phyloP scores from a whole-genome alignment of 2,888 invertebrate genomes.

The Corythucha ciliata region DNA sequence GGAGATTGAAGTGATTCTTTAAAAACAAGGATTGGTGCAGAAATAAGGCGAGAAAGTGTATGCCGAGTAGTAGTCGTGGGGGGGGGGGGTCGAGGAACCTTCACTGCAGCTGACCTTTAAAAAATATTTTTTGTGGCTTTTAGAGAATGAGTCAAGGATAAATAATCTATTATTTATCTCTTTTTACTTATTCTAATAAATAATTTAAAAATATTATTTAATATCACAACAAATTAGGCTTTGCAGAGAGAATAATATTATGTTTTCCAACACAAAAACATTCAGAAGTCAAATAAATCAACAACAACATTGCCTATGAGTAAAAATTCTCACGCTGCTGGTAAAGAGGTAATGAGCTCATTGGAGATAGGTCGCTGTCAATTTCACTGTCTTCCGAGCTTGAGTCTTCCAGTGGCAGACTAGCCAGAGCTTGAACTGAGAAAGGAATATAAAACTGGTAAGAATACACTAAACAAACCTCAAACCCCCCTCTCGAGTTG shows the following conservation, averaged over 20 bases:
- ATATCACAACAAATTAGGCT: too few relatives aligned
- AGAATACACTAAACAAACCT: background rate
- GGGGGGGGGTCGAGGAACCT: too few relatives aligned
- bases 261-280: background rate
- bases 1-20: too few relatives aligned
- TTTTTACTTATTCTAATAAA: background rate
- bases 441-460: conserved; percentile 15
- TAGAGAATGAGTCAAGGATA: background rate
- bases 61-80: too few relatives aligned
- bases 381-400: conserved; percentile 47
- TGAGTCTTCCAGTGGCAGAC: conserved; percentile 49
- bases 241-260: too few relatives aligned
- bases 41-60: too few relatives aligned
- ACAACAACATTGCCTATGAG: conserved; percentile 30
- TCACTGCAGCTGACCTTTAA: too few relatives aligned
- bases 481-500: conserved; percentile 1
- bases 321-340: conserved; percentile 81
- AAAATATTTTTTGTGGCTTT: too few relatives aligned
- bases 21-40: too few relatives aligned
- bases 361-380: conserved; percentile 65
- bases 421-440: conserved; percentile 67
- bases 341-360: conserved; percentile 69
- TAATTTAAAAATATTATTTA: background rate
- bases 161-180: background rate
- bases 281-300: background rate